Conservation (phyloP, 2,113 vertebrate genomes). For the Rynchops niger region DNA sequence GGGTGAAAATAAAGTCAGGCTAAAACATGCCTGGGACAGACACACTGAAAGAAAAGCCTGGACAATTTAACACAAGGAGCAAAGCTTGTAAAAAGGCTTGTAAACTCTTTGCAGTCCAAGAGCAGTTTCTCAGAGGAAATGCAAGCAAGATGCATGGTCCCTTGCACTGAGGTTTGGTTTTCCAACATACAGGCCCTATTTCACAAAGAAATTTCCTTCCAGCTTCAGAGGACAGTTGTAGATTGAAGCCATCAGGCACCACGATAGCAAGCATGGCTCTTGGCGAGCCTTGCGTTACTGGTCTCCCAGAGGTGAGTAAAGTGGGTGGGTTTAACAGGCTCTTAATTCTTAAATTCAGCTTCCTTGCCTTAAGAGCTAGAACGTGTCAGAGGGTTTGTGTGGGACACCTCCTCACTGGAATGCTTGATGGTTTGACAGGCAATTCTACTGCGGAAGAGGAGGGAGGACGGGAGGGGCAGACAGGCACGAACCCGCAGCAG, state of each 20-base stretch:
- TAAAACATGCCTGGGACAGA: slow-evolving; percentile 39
- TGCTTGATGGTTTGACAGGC: not conserved
- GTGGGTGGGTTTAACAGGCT: not conserved
- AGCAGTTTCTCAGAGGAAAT: slow-evolving; percentile 32
- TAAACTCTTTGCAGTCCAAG: slow-evolving; percentile 52
- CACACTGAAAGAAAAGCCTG: slow-evolving; percentile 9
- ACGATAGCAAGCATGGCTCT: not conserved
- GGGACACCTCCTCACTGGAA: not conserved
- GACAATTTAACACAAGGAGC: slow-evolving; percentile 21
- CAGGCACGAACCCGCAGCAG: not conserved
- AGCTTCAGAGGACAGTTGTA: not conserved
- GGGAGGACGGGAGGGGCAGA: not conserved
- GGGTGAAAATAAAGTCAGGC: slow-evolving; percentile 32
- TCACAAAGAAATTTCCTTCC: not conserved
- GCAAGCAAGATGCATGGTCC: slow-evolving; percentile 45
- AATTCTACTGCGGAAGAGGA: not conserved
- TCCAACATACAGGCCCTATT: not conserved
- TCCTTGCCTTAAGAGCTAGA: not conserved
- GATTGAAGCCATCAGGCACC: not conserved
- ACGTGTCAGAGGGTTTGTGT: not conserved
- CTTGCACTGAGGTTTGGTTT: slow-evolving; percentile 12
- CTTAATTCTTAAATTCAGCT: not conserved
- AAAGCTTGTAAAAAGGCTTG: slow-evolving; percentile 64
- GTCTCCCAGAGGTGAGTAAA: not conserved
- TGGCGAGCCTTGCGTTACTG: not conserved